phyloP scores from a whole-genome alignment of 2,797 vertebrate genomes.

The Etheostoma perlongum region DNA sequence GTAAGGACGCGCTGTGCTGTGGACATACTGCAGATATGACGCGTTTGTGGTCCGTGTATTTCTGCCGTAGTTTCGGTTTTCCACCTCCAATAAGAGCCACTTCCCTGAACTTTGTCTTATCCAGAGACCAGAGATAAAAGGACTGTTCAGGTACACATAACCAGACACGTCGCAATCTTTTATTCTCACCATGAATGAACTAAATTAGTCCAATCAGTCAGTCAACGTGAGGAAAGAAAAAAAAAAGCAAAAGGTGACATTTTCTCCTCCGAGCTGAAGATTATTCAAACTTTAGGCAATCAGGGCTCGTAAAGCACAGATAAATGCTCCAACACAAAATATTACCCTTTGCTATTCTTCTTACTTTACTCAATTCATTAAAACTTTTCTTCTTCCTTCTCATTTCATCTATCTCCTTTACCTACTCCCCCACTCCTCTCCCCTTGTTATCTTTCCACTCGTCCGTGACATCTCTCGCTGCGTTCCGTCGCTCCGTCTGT shows the following conservation, averaged over 20 bases:
- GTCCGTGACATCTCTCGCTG: conserved; percentile 64
- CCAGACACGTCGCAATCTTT: conserved; percentile 4
- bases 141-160: conserved; percentile 13
- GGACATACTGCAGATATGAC: no score
- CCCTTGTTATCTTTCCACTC: conserved; percentile 70
- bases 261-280: conserved; percentile 16
- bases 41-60: no score
- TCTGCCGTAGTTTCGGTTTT: no score
- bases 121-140: background rate
- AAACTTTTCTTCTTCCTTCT: background rate
- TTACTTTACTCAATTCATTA: background rate
- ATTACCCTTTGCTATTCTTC: background rate
- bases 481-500: conserved; percentile 64
- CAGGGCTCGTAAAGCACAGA: background rate
- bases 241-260: conserved; percentile 14
- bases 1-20: no score
- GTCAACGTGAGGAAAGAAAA: background rate
- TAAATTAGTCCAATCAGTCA: conserved; percentile 23
- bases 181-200: conserved; percentile 28
- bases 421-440: conserved; percentile 10
- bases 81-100: no score
- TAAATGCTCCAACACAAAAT: background rate
- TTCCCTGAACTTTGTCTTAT: no score
- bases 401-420: background rate
- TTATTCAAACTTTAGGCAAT: conserved; percentile 24